Conservation (phyloP, 1,140 invertebrate genomes). For the Copidosoma floridanum region DNA sequence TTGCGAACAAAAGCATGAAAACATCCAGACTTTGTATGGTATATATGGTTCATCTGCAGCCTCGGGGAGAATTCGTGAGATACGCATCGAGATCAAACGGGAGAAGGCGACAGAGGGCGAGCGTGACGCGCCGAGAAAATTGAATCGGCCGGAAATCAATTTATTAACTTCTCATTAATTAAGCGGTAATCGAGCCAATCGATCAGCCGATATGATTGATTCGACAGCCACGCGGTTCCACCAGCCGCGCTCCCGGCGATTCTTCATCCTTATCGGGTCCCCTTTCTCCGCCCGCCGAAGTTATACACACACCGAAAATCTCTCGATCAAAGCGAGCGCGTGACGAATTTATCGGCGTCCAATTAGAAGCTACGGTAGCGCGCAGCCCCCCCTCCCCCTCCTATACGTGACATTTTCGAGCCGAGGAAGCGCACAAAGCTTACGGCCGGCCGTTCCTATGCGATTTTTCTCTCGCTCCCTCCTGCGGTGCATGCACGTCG, state of each 20-base stretch:
- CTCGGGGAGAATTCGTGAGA: too few species aligned
- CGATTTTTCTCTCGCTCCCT: too few species aligned
- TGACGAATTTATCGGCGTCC: constrained; percentile 44
- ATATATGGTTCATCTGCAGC: neutral
- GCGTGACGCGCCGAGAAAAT: constrained; percentile 8
- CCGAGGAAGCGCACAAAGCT: constrained; percentile 46
- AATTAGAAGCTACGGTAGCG: constrained; percentile 44
- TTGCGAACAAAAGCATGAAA: too few species aligned
- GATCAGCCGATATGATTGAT: constrained; percentile 21
- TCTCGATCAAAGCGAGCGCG: constrained; percentile 10
- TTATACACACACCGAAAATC: neutral
- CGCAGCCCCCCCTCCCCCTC: too few species aligned
- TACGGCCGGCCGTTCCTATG: constrained; percentile 37
- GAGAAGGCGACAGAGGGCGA: neutral
- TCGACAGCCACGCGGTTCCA: constrained; percentile 15
- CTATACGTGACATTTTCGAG: constrained; percentile 39
- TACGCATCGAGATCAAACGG: neutral
- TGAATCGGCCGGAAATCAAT: constrained; percentile 19
- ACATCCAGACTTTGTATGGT: too few species aligned
- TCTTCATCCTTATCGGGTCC: constrained; percentile 7
- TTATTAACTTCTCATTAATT: constrained; percentile 21
- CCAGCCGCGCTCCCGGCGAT: neutral
- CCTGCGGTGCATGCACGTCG: constrained; percentile 12
- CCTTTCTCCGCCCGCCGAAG: constrained; percentile 4
- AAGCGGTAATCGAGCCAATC: constrained; percentile 17